Evolutionary conservation across 2,113 vertebrate species (phyloP).

Genomic region (Amblyopsis rosae): DNA sequence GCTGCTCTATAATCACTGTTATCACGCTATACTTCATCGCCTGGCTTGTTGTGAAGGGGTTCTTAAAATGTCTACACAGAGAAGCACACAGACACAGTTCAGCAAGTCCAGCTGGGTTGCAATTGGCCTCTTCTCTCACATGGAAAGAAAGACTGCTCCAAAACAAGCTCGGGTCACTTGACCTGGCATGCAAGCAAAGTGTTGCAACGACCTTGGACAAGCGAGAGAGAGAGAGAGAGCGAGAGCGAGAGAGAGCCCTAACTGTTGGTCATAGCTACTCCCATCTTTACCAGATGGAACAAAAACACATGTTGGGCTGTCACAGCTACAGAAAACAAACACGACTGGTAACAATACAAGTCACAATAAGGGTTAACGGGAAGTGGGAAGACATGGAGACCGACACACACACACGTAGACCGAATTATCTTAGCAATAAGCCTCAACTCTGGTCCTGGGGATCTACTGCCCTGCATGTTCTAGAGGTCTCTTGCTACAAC

Average conservation of each 20-base stretch:
- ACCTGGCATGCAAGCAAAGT: not conserved
- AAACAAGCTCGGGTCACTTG: constrained; percentile 9
- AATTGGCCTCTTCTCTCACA: not conserved
- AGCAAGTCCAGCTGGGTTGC: constrained; percentile 13
- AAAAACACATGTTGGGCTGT: constrained; percentile 10
- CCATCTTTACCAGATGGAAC: constrained; percentile 10
- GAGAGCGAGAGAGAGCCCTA: not conserved
- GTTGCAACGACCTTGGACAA: constrained; percentile 18
- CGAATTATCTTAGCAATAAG: no score
- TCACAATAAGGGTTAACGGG: not conserved
- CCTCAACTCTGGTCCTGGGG: no score
- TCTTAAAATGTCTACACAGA: no score
- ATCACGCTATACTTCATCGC: no score
- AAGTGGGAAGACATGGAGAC: not conserved
- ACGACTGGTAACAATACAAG: not conserved
- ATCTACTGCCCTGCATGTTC: no score
- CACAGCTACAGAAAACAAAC: not conserved
- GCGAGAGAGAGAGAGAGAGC: constrained; percentile 5
- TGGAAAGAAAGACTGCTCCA: constrained; percentile 4
- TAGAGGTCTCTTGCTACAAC: no score
- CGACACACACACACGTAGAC: no score
- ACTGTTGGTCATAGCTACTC: constrained; percentile 4
- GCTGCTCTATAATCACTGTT: no score
- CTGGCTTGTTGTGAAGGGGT: no score
- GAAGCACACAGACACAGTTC: not conserved